Conservation (phyloP, 2,113 vertebrate genomes). For the Telmatochromis sp. region DNA sequence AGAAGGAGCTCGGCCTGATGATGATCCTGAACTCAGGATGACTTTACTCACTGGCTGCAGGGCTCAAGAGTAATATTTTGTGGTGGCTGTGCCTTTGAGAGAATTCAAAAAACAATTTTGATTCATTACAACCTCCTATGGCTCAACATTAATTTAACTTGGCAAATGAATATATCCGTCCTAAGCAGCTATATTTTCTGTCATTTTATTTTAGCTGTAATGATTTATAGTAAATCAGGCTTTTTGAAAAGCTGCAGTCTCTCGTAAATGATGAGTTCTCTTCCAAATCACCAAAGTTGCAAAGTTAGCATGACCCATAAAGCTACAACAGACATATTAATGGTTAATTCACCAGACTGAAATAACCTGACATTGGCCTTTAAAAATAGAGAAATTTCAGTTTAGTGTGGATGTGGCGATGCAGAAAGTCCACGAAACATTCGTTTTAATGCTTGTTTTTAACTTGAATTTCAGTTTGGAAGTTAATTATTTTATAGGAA, state of each 20-base stretch:
- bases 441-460: not conserved
- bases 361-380: not conserved
- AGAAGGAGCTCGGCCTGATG: not conserved
- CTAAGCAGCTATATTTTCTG: not conserved
- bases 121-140: not conserved
- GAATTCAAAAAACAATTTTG: not conserved
- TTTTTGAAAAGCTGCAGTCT: not conserved
- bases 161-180: not conserved
- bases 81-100: not conserved
- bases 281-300: not conserved
- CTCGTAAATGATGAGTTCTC: not conserved
- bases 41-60: not conserved
- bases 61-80: not conserved
- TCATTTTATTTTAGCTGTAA: not conserved
- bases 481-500: not conserved
- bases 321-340: not conserved
- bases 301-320: not conserved
- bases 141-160: not conserved
- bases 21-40: not conserved
- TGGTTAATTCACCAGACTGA: not conserved
- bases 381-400: not conserved
- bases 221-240: not conserved
- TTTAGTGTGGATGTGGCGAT: not conserved
- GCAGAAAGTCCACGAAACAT: not conserved
- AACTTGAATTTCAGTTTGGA: not conserved